Percentiles rank a stretch among this genome's conserved stretches.
phyloP scores from a whole-genome alignment of 2,113 vertebrate genomes.

The Engystomops pustulosus region DNA sequence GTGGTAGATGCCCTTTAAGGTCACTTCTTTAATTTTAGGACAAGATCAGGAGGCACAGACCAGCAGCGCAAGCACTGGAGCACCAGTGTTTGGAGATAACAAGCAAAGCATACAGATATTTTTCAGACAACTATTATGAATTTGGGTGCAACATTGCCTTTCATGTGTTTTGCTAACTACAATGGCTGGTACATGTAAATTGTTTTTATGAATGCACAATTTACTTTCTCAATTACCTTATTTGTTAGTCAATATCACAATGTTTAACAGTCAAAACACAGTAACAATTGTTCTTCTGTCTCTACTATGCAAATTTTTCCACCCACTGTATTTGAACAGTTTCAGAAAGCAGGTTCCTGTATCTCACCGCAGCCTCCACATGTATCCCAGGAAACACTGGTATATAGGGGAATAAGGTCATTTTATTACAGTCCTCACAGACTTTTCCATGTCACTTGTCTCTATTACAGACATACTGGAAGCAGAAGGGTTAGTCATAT shows the following conservation, averaged over 20 bases:
- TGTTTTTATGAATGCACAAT: background rate
- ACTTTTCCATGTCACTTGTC: background rate
- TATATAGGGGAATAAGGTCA: background rate
- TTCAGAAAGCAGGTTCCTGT: background rate
- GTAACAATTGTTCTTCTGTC: background rate
- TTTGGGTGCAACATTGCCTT: too few relatives aligned
- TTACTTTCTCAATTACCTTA: background rate
- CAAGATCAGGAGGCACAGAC: too few relatives aligned
- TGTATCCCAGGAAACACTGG: slow-evolving; percentile 35
- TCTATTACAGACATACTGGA: background rate
- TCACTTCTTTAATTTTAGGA: too few relatives aligned
- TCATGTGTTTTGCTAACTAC: background rate
- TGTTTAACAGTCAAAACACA: background rate
- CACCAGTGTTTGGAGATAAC: too few relatives aligned
- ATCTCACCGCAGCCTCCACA: background rate
- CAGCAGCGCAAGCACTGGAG: too few relatives aligned
- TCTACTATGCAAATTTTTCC: background rate
- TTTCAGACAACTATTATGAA: too few relatives aligned
- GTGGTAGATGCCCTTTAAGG: too few relatives aligned
- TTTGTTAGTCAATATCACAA: background rate
- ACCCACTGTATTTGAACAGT: background rate
- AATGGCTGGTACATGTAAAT: background rate
- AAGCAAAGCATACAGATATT: too few relatives aligned
- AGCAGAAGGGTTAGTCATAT: background rate
- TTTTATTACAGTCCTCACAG: background rate